Conservation (phyloP, 2,888 invertebrate species). For the Selenia dentaria region DNA sequence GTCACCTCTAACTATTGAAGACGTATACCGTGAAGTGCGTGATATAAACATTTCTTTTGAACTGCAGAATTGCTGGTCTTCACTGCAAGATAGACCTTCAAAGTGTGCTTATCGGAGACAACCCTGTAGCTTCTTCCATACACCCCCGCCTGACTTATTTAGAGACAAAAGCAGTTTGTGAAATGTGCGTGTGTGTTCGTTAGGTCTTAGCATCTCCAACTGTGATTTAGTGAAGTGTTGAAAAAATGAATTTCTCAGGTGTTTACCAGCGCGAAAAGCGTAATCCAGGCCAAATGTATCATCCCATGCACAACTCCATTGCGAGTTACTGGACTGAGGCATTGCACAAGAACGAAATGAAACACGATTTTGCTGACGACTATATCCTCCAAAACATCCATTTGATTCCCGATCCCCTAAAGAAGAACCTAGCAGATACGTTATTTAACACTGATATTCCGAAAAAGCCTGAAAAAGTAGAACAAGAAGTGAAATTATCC, state of each 20-base stretch:
- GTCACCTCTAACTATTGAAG: constrained; percentile 40
- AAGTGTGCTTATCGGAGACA: constrained; percentile 38
- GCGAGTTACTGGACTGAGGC: constrained; percentile 61
- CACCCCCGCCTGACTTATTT: constrained; percentile 60
- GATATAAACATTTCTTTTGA: constrained; percentile 35
- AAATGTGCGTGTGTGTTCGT: constrained; percentile 30
- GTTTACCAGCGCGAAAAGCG: constrained; percentile 61
- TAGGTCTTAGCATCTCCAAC: constrained; percentile 18
- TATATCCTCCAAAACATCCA: constrained; percentile 60
- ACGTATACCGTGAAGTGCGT: constrained; percentile 57
- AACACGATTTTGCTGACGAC: constrained; percentile 51
- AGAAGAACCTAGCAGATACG: constrained; percentile 71
- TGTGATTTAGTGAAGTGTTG: constrained; percentile 38
- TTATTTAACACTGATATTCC: constrained; percentile 45
- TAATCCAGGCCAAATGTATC: constrained; percentile 42
- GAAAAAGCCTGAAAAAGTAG: constrained; percentile 26
- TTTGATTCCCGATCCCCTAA: constrained; percentile 63
- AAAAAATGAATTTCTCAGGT: constrained; percentile 60
- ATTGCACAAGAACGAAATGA: constrained; percentile 53
- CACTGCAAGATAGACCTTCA: constrained; percentile 46
- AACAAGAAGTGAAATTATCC: constrained; percentile 16
- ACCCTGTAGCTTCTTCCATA: constrained; percentile 51
- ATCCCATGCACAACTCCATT: constrained; percentile 54
- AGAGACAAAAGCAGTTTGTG: constrained; percentile 38
- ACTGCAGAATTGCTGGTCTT: constrained; percentile 48